These are phyloP conservation scores for Pangasianodon hypophthalmus DNA, from an alignment of 2,113 vertebrate genomes.

Conservation along the genomic window DNA sequence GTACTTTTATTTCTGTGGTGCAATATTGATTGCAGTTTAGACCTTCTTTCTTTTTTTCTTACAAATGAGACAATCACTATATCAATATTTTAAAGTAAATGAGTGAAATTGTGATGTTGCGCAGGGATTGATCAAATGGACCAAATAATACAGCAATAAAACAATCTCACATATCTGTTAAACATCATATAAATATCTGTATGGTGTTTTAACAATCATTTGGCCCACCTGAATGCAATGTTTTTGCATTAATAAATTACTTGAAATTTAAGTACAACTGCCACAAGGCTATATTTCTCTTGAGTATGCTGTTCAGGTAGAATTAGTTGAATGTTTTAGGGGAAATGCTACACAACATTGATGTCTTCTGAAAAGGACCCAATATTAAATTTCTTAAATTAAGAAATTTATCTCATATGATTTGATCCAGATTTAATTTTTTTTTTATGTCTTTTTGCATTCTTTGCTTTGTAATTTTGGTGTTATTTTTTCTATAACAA, in stretches of 20 bases:
- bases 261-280: background rate
- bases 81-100: background rate
- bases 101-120: background rate
- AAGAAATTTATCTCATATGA: background rate
- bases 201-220: background rate
- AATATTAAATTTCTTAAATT: background rate
- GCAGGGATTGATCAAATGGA: constrained; percentile 32
- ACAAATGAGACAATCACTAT: constrained; percentile 26
- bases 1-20: constrained; percentile 28
- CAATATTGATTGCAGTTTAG: constrained; percentile 28
- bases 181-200: background rate
- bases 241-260: background rate
- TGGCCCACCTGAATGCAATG: too few species aligned
- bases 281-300: background rate
- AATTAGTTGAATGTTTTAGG: background rate
- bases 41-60: background rate
- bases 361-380: background rate
- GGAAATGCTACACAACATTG: constrained; percentile 12
- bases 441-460: background rate
- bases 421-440: background rate
- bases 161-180: background rate
- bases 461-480: background rate
- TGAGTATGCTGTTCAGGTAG: background rate
- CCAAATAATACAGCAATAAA: constrained; percentile 36
- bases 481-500: constrained; percentile 14